Conservation (phyloP, 2,888 invertebrate genomes). For the Phalera bucephala region DNA sequence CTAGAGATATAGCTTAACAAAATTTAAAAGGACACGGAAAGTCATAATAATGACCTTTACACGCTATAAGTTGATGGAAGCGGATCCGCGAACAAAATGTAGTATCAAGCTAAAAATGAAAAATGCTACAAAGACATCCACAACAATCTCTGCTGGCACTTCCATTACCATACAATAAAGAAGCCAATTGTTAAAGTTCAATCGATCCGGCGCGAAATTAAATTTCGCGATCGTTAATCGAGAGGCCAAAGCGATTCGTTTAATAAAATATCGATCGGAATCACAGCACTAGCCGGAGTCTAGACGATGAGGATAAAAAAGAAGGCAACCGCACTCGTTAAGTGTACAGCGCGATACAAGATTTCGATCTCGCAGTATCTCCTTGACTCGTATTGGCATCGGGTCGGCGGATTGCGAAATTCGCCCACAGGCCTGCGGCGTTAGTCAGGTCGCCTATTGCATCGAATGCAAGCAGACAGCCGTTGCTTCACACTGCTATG, state of each 20-base stretch:
- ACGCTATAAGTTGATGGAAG: no score
- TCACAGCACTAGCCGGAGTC: slow-evolving; percentile 35
- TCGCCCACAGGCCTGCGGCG: slow-evolving; percentile 53
- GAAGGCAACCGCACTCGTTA: slow-evolving; percentile 53
- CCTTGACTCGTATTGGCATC: slow-evolving; percentile 73
- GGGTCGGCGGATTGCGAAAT: slow-evolving; percentile 60
- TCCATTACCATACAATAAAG: no score
- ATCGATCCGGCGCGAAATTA: no score
- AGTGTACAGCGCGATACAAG: slow-evolving; percentile 42
- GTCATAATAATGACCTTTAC: no score
- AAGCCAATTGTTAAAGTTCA: no score
- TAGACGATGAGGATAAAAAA: slow-evolving; percentile 52
- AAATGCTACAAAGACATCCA: no score
- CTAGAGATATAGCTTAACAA: no score
- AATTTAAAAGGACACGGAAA: no score
- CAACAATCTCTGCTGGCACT: no score
- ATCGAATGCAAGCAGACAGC: slow-evolving; percentile 40
- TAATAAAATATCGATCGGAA: slow-evolving; percentile 23
- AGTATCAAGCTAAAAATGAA: no score
- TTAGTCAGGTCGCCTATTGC: slow-evolving; percentile 74
- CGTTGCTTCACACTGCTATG: slow-evolving; percentile 33
- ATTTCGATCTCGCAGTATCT: slow-evolving; percentile 55
- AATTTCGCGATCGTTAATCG: not conserved
- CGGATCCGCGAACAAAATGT: no score
- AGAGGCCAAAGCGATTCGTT: slow-evolving; percentile 8